Evolutionary conservation across 92 coral and sea anemone species (phyloP).

Genomic region (Epizoanthus rinbou): DNA sequence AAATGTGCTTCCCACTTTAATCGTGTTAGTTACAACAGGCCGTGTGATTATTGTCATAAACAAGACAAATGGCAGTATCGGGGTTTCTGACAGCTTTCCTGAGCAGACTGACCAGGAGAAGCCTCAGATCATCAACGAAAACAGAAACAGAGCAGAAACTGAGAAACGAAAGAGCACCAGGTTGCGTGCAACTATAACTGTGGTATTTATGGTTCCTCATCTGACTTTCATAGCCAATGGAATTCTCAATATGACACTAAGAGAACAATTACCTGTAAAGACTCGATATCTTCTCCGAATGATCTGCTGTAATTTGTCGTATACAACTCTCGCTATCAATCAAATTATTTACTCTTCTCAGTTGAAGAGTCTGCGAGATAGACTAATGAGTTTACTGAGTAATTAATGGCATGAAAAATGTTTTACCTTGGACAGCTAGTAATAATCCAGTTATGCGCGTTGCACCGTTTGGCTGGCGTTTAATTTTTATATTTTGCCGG

Average conservation of each 20-base stretch:
- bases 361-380: too few species aligned
- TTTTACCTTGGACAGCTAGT: too few species aligned
- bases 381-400: too few species aligned
- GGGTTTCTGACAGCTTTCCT: background rate
- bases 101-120: background rate
- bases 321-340: background rate
- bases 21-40: background rate
- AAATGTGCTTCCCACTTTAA: background rate
- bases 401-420: too few species aligned
- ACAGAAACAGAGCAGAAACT: background rate
- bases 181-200: background rate
- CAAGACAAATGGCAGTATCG: background rate
- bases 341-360: background rate
- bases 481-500: too few species aligned
- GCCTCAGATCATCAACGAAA: background rate
- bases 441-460: too few species aligned
- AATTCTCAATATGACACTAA: too few species aligned
- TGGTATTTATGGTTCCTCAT: background rate
- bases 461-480: too few species aligned
- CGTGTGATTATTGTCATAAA: background rate
- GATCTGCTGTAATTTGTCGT: background rate
- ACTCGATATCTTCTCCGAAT: background rate
- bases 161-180: background rate
- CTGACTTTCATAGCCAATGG: background rate
- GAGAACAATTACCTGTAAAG: too few species aligned